A percentile compares a stretch with the other conserved stretches of the same genome.
These are phyloP conservation scores for Parazoanthus darwini DNA, from an alignment of 92 coral and sea anemone species.

Conservation along the genomic window DNA sequence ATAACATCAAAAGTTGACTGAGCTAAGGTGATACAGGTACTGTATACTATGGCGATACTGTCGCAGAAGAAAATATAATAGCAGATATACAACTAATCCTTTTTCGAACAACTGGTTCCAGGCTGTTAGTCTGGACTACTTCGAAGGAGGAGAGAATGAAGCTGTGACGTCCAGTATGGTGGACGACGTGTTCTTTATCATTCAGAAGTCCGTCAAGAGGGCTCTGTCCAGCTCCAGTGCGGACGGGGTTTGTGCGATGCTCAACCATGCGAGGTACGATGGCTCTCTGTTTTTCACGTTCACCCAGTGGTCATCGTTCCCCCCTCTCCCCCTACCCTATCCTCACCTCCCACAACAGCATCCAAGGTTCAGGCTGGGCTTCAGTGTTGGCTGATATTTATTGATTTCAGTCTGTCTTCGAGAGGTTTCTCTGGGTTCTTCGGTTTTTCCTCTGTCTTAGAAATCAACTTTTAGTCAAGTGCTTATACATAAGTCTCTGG, in stretches of 20 bases:
- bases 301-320: not conserved
- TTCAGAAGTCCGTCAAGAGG: slow-evolving; percentile 95
- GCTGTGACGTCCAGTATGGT: slow-evolving; percentile 98
- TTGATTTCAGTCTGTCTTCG: too few species aligned
- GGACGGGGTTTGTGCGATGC: slow-evolving; percentile 99
- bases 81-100: too few species aligned
- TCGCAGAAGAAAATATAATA: not conserved
- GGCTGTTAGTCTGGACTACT: slow-evolving; percentile 92
- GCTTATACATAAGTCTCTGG: too few species aligned
- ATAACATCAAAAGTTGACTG: too few species aligned
- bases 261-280: slow-evolving; percentile 91
- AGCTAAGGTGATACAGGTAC: not conserved
- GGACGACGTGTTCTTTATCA: slow-evolving; percentile 96
- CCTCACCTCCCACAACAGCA: not conserved
- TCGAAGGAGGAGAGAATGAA: slow-evolving; percentile 82
- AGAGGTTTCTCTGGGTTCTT: too few species aligned
- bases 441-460: too few species aligned
- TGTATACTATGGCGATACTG: not conserved
- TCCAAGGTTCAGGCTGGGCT: too few species aligned
- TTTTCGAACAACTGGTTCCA: not conserved
- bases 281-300: not conserved
- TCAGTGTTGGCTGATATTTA: too few species aligned
- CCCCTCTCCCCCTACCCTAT: not conserved
- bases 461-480: too few species aligned
- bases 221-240: slow-evolving; percentile 92